Base-by-base conservation (phyloP, 2,888 invertebrate species). In the Clistopyga incitator region DNA sequence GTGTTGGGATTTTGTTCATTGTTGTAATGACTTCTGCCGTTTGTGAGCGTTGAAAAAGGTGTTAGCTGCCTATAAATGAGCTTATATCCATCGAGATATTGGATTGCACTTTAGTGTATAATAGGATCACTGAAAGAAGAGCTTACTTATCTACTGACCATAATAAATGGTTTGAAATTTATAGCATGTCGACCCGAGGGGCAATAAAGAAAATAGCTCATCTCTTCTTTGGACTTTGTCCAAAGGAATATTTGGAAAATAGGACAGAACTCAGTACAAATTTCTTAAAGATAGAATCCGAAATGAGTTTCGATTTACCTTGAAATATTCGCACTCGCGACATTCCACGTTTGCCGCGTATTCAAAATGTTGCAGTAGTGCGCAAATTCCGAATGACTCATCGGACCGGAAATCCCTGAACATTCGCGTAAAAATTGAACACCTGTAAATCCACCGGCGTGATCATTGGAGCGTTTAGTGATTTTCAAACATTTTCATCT, bases 371-470 rank as follows among this genome's bases (percentile, higher is more conserved):
- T 34, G 18, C 8, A 18, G 38, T 15, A 42, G 10, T 13, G 10
- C 6, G 13, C 8, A 59, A 42, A 52, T 23, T 8, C 10, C 52
- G 13, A 54, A 25, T 59, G 45, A 45, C 29, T 6, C 23, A 15
- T 18, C 18, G 59, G 56, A 25, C 45, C n/a, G 25, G 25, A 42
- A 72, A 25, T n/a, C 4, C 11, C 11, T 45, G 59, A 72, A 45
- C 15, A 72, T 72, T 59, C 13, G 23, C 42, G 23, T n/a, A 29
- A 45, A 72, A 56, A 11, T 72, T 11, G n/a, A n/a, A n/a, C 25
- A 20, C 6, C 18, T 20, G 23, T 3, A 10, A 10, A 25, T 10
- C 3, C 29, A 2, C 11, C 6, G 4, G 25, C 45, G n/a, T 29
- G 42, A 59, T 2, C 29, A 42, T 47, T 29, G n/a, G 18, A 59